Conservation (phyloP, 2,888 invertebrate species). For the Cheilosia grossa region DNA sequence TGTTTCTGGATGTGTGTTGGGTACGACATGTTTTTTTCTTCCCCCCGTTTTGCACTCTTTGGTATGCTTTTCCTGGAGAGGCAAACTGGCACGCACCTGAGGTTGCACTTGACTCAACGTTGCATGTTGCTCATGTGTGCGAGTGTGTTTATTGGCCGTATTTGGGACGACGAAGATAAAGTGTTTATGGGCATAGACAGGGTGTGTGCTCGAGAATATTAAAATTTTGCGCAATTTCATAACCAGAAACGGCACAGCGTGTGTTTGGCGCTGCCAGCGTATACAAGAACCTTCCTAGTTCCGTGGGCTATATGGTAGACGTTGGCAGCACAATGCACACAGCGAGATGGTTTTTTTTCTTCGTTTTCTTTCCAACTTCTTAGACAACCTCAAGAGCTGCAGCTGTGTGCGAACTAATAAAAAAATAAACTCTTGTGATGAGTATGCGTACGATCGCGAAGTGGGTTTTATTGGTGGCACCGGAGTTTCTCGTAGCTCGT, state of each 20-base stretch:
- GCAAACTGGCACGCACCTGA: slow-evolving; percentile 70
- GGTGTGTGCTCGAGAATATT: slow-evolving; percentile 64
- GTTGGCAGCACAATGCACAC: slow-evolving; percentile 8
- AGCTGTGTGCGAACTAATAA: slow-evolving; percentile 31
- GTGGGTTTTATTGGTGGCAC: slow-evolving; percentile 10
- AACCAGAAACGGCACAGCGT: slow-evolving; percentile 40
- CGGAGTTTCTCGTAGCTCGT: background rate
- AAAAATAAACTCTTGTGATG: slow-evolving; percentile 16
- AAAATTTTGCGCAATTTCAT: slow-evolving; percentile 53
- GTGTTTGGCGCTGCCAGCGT: slow-evolving; percentile 17
- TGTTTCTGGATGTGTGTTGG: slow-evolving; percentile 41
- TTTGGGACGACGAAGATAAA: slow-evolving; percentile 65
- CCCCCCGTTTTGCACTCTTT: slow-evolving; percentile 22
- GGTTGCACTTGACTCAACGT: slow-evolving; percentile 69
- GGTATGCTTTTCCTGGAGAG: slow-evolving; percentile 41
- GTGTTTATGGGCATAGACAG: slow-evolving; percentile 69
- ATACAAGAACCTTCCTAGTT: slow-evolving; percentile 26
- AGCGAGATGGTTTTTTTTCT: slow-evolving; percentile 11
- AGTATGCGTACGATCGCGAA: slow-evolving; percentile 36
- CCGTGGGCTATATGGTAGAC: slow-evolving; percentile 37
- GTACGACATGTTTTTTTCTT: background rate
- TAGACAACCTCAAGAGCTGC: slow-evolving; percentile 56
- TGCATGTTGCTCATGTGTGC: slow-evolving; percentile 3
- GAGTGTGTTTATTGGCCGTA: slow-evolving; percentile 40
- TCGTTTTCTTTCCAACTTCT: slow-evolving; percentile 33